phyloP scores from a whole-genome alignment of 2,797 vertebrate species.

The Toxotes lorentzi region DNA sequence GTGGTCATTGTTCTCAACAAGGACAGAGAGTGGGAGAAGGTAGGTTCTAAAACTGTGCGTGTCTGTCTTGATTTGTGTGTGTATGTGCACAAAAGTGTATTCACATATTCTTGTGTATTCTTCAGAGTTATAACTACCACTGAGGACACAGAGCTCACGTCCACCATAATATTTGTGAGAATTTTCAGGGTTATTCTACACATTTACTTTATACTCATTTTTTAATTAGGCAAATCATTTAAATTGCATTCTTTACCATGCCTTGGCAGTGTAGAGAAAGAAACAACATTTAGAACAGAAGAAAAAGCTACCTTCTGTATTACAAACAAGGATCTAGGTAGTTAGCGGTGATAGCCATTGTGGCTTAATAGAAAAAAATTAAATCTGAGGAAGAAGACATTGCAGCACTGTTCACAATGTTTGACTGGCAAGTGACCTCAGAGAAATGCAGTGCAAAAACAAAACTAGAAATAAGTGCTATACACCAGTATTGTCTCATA shows the following conservation, averaged over 20 bases:
- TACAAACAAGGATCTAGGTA: too few relatives aligned
- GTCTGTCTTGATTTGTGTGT: constrained; percentile 6
- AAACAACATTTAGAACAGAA: neutral
- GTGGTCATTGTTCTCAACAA: constrained; percentile 97
- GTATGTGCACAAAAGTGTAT: too few relatives aligned
- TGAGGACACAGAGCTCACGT: neutral
- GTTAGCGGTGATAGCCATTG: too few relatives aligned
- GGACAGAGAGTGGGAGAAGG: constrained; percentile 96
- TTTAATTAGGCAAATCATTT: neutral
- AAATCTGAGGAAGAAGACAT: neutral
- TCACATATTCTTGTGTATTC: neutral
- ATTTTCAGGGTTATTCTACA: neutral
- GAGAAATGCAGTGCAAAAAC: constrained; percentile 3
- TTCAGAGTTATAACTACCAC: neutral
- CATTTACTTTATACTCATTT: neutral
- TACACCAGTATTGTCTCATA: constrained; percentile 8
- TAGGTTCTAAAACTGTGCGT: constrained; percentile 72
- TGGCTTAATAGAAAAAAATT: neutral
- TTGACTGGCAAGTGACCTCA: constrained; percentile 1
- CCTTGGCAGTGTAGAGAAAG: neutral
- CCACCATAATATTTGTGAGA: neutral
- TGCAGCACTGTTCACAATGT: neutral
- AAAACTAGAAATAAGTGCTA: constrained; percentile 4
- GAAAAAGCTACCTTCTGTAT: too few relatives aligned
- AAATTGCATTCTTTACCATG: neutral